Evolutionary conservation across 2,113 vertebrate genomes (phyloP).

Genomic region (Setophaga kirtlandii): DNA sequence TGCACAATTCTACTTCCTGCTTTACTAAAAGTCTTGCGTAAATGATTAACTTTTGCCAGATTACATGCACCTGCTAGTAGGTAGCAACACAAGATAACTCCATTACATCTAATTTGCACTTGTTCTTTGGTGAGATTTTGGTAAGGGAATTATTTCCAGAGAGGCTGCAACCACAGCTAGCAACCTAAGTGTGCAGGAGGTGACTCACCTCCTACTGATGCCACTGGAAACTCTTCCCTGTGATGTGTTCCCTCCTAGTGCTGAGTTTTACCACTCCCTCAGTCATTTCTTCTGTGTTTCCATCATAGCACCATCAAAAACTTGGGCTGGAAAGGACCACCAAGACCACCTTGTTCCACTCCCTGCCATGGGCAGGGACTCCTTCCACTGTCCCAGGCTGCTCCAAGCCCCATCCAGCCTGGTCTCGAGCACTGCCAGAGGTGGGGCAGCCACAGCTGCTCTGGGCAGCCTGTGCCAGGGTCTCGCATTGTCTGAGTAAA

Average conservation of each 20-base stretch:
- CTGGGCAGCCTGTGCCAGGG: not conserved
- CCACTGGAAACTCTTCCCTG: not conserved
- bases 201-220: not conserved
- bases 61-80: not conserved
- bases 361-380: not conserved
- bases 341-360: not conserved
- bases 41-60: not conserved
- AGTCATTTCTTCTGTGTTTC: not conserved
- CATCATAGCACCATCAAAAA: accelerated
- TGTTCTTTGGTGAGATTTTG: not conserved
- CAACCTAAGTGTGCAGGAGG: not conserved
- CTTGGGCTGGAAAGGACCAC: not conserved
- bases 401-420: accelerated
- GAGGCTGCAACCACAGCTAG: not conserved
- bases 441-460: not conserved
- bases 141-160: not conserved
- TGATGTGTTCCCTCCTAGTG: accelerated
- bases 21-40: not conserved
- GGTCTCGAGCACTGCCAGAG: not conserved
- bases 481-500: not conserved
- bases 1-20: not conserved
- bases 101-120: not conserved
- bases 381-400: accelerated
- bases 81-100: not conserved
- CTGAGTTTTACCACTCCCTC: not conserved